Percentiles rank a stretch among this genome's conserved stretches.
These are phyloP conservation scores for Heptranchias perlo DNA, from an alignment of 2,113 vertebrate genomes.

Conservation along the genomic window DNA sequence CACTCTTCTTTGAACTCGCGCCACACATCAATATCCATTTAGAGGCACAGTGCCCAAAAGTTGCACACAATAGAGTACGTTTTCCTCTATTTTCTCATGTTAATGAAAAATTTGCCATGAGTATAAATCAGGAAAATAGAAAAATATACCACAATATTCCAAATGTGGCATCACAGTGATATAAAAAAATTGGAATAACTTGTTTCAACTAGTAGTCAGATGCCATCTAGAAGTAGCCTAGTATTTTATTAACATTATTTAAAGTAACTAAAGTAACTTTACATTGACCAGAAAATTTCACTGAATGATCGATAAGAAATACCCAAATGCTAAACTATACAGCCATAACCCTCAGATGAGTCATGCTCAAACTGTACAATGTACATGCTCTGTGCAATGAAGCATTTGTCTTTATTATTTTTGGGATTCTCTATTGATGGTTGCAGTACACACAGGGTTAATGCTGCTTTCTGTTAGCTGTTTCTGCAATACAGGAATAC, in stretches of 20 bases:
- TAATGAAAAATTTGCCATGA: not conserved
- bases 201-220: not conserved
- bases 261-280: not conserved
- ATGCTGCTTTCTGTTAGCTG: not conserved
- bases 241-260: not conserved
- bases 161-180: not conserved
- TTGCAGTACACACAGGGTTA: not conserved
- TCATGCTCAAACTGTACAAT: not conserved
- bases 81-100: not conserved
- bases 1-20: not conserved
- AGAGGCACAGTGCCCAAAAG: no score
- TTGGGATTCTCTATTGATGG: not conserved
- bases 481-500: not conserved
- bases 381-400: not conserved
- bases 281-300: not conserved
- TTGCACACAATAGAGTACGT: no score
- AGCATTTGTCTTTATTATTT: not conserved
- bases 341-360: not conserved
- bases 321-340: not conserved
- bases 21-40: not conserved
- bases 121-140: not conserved
- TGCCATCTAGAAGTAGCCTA: not conserved
- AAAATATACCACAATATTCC: not conserved
- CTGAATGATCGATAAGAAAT: not conserved
- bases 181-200: not conserved